phyloP scores from a whole-genome alignment of 2,888 invertebrate genomes.

The Elysia crispata region DNA sequence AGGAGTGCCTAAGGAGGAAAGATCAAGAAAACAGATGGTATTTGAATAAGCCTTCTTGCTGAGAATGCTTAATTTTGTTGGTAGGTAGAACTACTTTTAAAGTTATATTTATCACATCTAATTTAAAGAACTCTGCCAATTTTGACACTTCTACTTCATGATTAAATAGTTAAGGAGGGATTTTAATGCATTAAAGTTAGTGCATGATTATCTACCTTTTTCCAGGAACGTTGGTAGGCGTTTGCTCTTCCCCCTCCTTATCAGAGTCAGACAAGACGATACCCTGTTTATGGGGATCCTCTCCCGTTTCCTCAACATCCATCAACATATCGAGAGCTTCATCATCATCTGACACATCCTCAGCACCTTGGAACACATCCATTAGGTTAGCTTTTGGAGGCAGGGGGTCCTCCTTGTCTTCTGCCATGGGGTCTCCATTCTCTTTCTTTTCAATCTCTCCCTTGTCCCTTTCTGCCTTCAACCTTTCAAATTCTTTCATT shows the following conservation, averaged over 20 bases:
- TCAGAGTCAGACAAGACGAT: conserved; percentile 38
- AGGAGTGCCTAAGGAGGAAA: too few species aligned
- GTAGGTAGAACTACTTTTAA: too few species aligned
- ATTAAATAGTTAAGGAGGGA: too few species aligned
- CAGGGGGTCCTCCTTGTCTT: conserved; percentile 42
- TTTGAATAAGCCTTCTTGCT: too few species aligned
- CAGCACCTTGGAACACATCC: conserved; percentile 43
- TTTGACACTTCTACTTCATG: too few species aligned
- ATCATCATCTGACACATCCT: conserved; percentile 43
- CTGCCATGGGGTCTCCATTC: neutral
- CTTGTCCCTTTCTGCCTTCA: conserved; percentile 37
- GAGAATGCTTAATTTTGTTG: too few species aligned
- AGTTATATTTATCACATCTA: too few species aligned
- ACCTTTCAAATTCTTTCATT: conserved; percentile 35
- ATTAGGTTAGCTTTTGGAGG: conserved; percentile 41
- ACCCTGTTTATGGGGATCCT: conserved; percentile 34
- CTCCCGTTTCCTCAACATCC: conserved; percentile 26
- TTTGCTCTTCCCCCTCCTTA: conserved; percentile 40
- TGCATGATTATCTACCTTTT: conserved; percentile 32
- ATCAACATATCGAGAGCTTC: conserved; percentile 30
- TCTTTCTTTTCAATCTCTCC: conserved; percentile 20
- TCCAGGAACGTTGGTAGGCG: conserved; percentile 46
- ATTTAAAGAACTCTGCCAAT: too few species aligned
- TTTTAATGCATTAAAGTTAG: too few species aligned
- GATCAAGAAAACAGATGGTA: too few species aligned